Evolutionary conservation across 2,888 invertebrate species (phyloP).

Genomic region (Hydraecia micacea): DNA sequence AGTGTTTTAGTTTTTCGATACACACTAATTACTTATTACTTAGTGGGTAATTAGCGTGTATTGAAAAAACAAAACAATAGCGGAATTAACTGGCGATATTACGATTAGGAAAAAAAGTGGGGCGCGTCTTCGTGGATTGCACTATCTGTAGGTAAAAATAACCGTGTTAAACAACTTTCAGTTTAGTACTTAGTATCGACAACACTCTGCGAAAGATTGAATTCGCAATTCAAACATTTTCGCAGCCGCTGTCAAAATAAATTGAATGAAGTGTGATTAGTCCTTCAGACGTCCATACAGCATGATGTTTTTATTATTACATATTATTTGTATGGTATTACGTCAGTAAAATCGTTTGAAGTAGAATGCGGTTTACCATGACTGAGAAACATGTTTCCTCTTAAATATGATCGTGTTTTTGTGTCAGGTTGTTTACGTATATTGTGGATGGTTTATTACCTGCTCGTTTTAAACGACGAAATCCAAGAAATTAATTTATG

Average conservation of each 20-base stretch:
- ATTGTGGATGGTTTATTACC: slow-evolving; percentile 33
- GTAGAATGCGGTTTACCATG: slow-evolving; percentile 66
- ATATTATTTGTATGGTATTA: slow-evolving; percentile 38
- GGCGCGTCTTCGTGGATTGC: no score
- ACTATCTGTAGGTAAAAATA: slow-evolving; percentile 6
- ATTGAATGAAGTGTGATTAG: background rate
- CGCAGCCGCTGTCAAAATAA: background rate
- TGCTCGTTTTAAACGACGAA: slow-evolving; percentile 2
- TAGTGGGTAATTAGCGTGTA: no score
- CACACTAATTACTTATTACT: no score
- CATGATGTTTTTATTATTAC: slow-evolving; percentile 21
- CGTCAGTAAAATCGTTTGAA: slow-evolving; percentile 46
- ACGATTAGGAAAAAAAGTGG: no score
- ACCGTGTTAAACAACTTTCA: background rate
- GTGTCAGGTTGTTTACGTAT: slow-evolving; percentile 47
- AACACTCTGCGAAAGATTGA: background rate
- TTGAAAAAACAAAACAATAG: no score
- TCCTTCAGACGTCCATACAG: slow-evolving; percentile 17
- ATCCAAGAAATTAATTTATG: slow-evolving; percentile 15
- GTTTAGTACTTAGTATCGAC: background rate
- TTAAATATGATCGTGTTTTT: slow-evolving; percentile 58
- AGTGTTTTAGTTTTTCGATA: no score
- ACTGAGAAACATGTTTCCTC: slow-evolving; percentile 62
- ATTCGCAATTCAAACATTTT: background rate
- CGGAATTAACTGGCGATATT: no score